A percentile compares a stretch with the other conserved stretches of the same genome.
These are phyloP conservation scores for Masnerella sp. DNA, from an alignment of 2,888 invertebrate genomes.

Conservation along the genomic window DNA sequence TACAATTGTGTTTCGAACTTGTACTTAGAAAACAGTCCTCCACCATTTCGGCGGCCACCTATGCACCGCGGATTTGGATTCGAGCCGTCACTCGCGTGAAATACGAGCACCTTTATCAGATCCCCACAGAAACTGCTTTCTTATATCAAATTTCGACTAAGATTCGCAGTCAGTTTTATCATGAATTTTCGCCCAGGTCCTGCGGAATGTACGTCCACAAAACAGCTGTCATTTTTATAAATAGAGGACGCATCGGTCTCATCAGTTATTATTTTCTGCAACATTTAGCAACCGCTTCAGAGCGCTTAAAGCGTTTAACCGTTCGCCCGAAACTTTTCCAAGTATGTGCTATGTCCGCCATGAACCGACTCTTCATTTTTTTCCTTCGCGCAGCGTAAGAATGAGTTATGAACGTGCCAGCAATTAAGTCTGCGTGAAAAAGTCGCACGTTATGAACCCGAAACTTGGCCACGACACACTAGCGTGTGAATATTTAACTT, in stretches of 20 bases:
- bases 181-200: neutral
- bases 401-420: conserved; percentile 71
- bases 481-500: conserved; percentile 49
- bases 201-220: no score
- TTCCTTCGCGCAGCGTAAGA: conserved; percentile 53
- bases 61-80: conserved; percentile 37
- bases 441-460: conserved; percentile 26
- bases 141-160: no score
- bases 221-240: conserved; percentile 49
- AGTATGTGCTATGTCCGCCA: conserved; percentile 72
- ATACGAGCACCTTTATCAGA: conserved; percentile 29
- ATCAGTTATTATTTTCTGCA: conserved; percentile 77
- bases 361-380: conserved; percentile 33
- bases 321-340: conserved; percentile 74
- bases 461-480: conserved; percentile 41
- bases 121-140: conserved; percentile 5
- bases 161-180: neutral
- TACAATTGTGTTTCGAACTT: conserved; percentile 67
- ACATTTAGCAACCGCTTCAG: conserved; percentile 77
- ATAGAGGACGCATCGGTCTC: conserved; percentile 65
- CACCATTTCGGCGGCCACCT: conserved; percentile 50
- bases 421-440: conserved; percentile 68
- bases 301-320: conserved; percentile 74
- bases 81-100: conserved; percentile 25
- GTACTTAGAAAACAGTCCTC: conserved; percentile 61